A percentile compares a stretch with the other conserved stretches of the same genome.
Conservation (phyloP, 2,888 invertebrate genomes). For the Drosophila borborema region DNA sequence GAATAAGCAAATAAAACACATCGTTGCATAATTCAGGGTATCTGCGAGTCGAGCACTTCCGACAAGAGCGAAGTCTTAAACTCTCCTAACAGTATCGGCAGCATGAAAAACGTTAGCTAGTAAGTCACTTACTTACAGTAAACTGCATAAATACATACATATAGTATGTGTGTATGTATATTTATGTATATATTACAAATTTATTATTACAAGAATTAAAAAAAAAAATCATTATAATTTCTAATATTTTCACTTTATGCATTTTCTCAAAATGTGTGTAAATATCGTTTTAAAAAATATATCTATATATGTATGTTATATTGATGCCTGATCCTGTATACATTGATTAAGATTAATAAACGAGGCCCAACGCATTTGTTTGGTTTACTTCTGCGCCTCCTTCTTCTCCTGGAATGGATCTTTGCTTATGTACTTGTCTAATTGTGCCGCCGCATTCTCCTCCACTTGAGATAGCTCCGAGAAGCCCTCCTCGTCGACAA, state of each 20-base stretch:
- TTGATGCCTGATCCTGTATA: neutral
- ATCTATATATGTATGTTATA: neutral
- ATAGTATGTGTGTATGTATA: neutral
- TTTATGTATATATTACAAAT: neutral
- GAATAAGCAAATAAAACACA: too few species aligned
- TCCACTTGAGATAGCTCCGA: conserved; percentile 94
- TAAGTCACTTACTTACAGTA: too few species aligned
- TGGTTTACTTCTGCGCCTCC: neutral
- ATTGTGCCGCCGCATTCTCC: conserved; percentile 91
- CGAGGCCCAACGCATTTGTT: neutral
- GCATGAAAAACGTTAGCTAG: too few species aligned
- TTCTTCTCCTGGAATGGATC: conserved; percentile 84
- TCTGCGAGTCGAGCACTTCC: too few species aligned
- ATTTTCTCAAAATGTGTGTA: neutral
- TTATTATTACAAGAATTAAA: neutral
- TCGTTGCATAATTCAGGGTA: too few species aligned
- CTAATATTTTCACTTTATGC: neutral
- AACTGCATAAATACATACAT: too few species aligned
- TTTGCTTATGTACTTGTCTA: conserved; percentile 90
- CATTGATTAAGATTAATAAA: neutral
- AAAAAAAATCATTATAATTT: too few species aligned
- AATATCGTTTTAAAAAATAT: neutral
- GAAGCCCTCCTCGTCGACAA: conserved; percentile 98
- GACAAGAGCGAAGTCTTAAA: too few species aligned
- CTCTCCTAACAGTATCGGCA: too few species aligned